Conservation (phyloP, 1,140 invertebrate genomes). For the Penaeus indicus region DNA sequence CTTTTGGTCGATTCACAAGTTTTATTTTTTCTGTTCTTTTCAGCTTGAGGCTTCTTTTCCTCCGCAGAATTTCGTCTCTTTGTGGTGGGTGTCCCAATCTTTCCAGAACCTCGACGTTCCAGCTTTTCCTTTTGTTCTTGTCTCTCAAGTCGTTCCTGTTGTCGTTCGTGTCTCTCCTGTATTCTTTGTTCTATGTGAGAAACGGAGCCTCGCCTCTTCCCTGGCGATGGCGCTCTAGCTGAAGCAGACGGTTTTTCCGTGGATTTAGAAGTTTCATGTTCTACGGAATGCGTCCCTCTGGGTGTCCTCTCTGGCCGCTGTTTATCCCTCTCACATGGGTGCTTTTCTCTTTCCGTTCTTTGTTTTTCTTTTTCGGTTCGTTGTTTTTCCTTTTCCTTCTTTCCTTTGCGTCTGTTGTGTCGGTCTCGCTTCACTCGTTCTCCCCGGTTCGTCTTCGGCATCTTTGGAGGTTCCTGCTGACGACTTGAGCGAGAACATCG, state of each 20-base stretch:
- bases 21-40: slow-evolving; percentile 42
- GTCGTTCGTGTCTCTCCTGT: slow-evolving; percentile 65
- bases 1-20: slow-evolving; percentile 20
- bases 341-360: neutral
- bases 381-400: slow-evolving; percentile 59
- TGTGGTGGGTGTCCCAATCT: neutral
- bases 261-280: neutral
- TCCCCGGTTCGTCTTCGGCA: slow-evolving; percentile 48
- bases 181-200: slow-evolving; percentile 65
- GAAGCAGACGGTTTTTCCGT: neutral
- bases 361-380: slow-evolving; percentile 8
- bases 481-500: slow-evolving; percentile 45
- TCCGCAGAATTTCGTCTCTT: slow-evolving; percentile 45
- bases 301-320: slow-evolving; percentile 13
- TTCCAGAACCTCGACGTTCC: slow-evolving; percentile 44
- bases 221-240: slow-evolving; percentile 53
- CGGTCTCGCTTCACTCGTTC: slow-evolving; percentile 63
- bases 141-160: slow-evolving; percentile 58
- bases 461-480: slow-evolving; percentile 57
- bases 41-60: slow-evolving; percentile 26
- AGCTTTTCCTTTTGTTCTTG: slow-evolving; percentile 48
- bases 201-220: slow-evolving; percentile 60
- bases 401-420: slow-evolving; percentile 61
- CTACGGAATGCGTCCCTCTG: neutral
- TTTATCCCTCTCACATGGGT: slow-evolving; percentile 42